phyloP scores from a whole-genome alignment of 2,797 vertebrate species.

The Numenius phaeopus region DNA sequence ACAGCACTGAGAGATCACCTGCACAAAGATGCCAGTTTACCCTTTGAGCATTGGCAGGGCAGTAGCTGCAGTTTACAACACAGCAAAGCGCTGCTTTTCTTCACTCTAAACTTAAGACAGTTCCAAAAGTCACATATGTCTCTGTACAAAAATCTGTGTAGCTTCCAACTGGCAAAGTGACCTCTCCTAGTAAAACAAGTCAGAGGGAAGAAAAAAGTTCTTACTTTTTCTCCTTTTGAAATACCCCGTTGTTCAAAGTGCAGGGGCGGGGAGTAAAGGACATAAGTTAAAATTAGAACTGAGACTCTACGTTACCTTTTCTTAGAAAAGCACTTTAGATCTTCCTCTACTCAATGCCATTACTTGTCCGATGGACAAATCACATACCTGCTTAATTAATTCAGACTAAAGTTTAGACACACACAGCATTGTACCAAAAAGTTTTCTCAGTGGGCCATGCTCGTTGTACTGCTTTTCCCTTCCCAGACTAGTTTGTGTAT shows the following conservation, averaged over 20 bases:
- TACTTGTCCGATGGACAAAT: background rate
- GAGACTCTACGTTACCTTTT: background rate
- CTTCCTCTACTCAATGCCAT: background rate
- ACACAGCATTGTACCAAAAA: background rate
- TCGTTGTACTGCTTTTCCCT: background rate
- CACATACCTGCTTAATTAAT: background rate
- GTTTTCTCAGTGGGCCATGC: background rate
- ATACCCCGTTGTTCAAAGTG: background rate
- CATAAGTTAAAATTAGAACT: background rate
- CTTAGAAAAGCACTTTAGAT: background rate
- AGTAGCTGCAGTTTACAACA: background rate
- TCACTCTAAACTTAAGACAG: background rate
- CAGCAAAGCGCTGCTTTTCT: background rate
- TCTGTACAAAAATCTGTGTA: background rate
- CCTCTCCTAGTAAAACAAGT: background rate
- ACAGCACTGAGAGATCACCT: fast-evolving
- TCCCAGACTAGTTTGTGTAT: background rate
- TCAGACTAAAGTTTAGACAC: background rate
- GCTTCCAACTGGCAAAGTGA: background rate
- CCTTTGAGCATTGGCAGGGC: fast-evolving
- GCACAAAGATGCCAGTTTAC: background rate
- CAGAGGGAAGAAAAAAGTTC: background rate
- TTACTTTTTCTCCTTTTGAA: background rate
- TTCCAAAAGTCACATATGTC: background rate
- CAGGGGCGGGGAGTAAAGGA: fast-evolving